A percentile compares a stretch with the other conserved stretches of the same genome.
Evolutionary conservation across 2,113 vertebrate species (phyloP).

Genomic region (Laterallus jamaicensis): DNA sequence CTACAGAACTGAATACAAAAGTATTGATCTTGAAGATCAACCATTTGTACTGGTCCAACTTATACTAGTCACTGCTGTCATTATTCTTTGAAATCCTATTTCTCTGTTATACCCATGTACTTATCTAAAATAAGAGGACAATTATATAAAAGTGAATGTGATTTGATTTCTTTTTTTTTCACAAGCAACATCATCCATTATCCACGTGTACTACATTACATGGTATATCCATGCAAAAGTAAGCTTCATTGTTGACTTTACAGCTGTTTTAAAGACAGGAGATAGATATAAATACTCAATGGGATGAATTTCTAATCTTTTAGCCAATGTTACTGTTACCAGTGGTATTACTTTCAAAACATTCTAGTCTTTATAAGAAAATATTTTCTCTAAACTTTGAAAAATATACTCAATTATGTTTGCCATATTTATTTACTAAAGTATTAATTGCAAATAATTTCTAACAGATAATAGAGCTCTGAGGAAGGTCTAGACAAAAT

Average conservation of each 20-base stretch:
- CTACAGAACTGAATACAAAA: background rate
- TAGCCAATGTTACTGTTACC: background rate
- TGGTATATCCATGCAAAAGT: background rate
- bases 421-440: background rate
- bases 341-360: background rate
- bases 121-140: background rate
- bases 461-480: background rate
- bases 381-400: background rate
- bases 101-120: background rate
- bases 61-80: background rate
- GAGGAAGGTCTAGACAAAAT: background rate
- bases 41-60: background rate
- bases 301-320: background rate
- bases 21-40: background rate
- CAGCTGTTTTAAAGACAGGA: background rate
- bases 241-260: background rate
- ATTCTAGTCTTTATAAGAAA: background rate
- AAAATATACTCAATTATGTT: background rate
- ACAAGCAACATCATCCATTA: background rate
- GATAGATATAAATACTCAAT: background rate
- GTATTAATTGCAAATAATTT: background rate
- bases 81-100: background rate
- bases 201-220: fast-evolving
- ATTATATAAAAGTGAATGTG: background rate
- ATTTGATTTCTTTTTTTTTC: background rate